Evolutionary conservation across 2,797 vertebrate species (phyloP).

Genomic region (Podargus strigoides): DNA sequence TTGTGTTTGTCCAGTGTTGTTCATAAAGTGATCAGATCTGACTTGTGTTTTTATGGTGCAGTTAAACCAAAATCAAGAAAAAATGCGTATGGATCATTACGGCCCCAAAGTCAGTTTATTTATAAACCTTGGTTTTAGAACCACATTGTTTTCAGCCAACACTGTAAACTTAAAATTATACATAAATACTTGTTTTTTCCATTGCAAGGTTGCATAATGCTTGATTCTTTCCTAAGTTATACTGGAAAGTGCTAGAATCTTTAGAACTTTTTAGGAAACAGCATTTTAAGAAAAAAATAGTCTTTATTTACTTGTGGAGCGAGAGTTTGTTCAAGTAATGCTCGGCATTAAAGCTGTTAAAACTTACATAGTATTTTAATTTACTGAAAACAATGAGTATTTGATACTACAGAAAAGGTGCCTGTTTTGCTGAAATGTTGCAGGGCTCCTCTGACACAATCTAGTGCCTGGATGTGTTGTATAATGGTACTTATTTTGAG

Average conservation of each 20-base stretch:
- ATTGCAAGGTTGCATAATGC: not conserved
- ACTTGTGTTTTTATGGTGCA: not conserved
- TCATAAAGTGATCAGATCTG: not conserved
- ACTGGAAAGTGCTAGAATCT: not conserved
- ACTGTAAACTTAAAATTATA: not conserved
- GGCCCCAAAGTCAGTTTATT: not conserved
- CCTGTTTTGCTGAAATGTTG: not conserved
- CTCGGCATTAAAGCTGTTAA: not conserved
- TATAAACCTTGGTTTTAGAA: not conserved
- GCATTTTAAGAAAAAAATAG: not conserved
- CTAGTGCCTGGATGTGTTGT: constrained; percentile 15
- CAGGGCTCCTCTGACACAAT: not conserved
- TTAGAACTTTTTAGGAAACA: not conserved
- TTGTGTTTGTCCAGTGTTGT: not conserved
- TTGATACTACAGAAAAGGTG: not conserved
- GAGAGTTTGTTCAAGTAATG: not conserved
- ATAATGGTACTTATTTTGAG: constrained; percentile 14
- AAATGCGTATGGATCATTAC: not conserved
- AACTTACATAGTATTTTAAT: not conserved
- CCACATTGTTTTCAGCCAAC: not conserved
- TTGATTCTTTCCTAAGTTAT: not conserved
- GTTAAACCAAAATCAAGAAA: not conserved
- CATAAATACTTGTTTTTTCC: not conserved
- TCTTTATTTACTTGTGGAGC: not conserved
- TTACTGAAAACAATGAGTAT: not conserved